A percentile compares a stretch with the other conserved stretches of the same genome.
phyloP scores from a whole-genome alignment of 2,797 vertebrate species.

The Falco novaeseelandiae region DNA sequence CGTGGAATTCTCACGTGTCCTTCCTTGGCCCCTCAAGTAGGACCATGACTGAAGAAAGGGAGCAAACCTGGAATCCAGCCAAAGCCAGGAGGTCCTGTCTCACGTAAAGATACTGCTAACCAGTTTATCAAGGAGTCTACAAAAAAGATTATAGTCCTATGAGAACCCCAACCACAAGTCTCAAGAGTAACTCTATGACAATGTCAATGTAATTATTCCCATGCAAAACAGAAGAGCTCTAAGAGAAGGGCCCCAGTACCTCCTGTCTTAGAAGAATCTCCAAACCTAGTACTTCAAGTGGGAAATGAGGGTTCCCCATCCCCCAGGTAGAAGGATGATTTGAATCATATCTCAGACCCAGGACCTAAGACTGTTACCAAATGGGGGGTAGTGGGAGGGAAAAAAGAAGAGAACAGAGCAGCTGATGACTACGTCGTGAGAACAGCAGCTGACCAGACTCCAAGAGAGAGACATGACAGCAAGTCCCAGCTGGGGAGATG shows the following conservation, averaged over 20 bases:
- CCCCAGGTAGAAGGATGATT: background rate
- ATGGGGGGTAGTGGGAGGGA: rapidly evolving
- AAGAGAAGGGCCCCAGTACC: background rate
- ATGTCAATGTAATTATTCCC: background rate
- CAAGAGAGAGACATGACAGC: background rate
- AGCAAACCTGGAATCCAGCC: background rate
- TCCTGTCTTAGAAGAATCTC: background rate
- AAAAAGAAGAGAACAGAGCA: background rate
- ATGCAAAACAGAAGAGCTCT: background rate
- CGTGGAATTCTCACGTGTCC: background rate
- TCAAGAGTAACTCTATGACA: background rate
- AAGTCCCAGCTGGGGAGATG: background rate
- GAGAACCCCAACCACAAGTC: background rate
- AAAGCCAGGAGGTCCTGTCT: background rate
- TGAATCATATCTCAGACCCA: background rate
- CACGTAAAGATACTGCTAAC: background rate
- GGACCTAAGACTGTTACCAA: background rate
- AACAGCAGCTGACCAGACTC: background rate
- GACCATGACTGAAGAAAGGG: background rate
- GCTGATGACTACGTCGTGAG: background rate
- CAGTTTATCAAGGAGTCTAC: background rate
- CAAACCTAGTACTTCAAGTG: background rate
- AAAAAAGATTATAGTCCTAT: background rate
- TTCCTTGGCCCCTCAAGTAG: background rate
- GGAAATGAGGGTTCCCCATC: background rate